Conservation (phyloP, 64 coral and sea anemone genomes). For the Montipora foliosa region DNA sequence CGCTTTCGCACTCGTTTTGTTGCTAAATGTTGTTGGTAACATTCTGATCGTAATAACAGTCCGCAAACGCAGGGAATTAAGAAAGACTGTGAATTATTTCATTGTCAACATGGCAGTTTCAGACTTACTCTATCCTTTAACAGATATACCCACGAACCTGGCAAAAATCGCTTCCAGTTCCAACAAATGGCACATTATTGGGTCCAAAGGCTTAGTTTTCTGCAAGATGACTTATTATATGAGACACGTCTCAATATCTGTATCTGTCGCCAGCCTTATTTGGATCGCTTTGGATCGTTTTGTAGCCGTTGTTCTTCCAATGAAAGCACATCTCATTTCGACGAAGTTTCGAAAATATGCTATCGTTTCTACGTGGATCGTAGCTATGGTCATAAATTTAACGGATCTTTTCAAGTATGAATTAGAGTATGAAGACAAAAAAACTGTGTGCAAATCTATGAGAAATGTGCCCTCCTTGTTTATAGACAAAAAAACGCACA, state of each 20-base stretch:
- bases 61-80: conserved; percentile 2
- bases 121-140: conserved; percentile 14
- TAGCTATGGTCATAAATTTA: neutral
- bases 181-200: neutral
- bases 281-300: conserved; percentile 52
- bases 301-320: conserved; percentile 41
- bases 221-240: conserved; percentile 59
- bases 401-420: conserved; percentile 10
- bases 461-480: neutral
- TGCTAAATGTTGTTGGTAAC: conserved; percentile 37
- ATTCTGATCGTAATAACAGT: conserved; percentile 28
- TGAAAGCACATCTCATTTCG: neutral
- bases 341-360: neutral
- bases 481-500: neutral
- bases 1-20: neutral
- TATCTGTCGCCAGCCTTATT: conserved; percentile 38
- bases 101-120: conserved; percentile 60
- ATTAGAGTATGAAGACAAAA: neutral
- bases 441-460: neutral
- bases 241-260: neutral
- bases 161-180: neutral
- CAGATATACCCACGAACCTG: neutral
- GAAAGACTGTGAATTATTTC: conserved; percentile 42
- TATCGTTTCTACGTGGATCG: neutral
- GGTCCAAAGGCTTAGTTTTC: neutral